Conservation (phyloP, 2,113 vertebrate genomes). For the Ailuropoda melanoleuca region DNA sequence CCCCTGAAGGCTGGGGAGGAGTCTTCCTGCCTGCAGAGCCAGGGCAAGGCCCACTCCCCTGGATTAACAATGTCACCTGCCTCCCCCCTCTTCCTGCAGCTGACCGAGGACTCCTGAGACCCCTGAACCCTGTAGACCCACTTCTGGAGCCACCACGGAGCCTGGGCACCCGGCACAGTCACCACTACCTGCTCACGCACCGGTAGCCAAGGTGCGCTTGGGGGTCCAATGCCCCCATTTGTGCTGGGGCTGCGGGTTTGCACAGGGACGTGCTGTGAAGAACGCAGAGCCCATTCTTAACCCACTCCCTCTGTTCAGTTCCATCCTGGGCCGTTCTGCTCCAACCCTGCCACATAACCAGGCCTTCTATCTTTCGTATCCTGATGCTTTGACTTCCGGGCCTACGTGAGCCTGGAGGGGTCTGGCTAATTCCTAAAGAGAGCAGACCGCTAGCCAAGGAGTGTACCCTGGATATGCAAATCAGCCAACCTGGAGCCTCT, state of each 20-base stretch:
- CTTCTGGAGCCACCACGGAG: not conserved
- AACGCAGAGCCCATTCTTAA: not conserved
- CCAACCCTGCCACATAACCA: not conserved
- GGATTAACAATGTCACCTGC: fast-evolving
- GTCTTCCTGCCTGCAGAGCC: not conserved
- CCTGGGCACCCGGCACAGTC: not conserved
- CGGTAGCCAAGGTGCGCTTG: fast-evolving
- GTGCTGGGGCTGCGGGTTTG: not conserved
- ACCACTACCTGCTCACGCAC: not conserved
- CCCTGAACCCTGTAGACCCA: not conserved
- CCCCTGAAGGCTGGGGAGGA: not conserved
- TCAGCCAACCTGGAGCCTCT: not conserved
- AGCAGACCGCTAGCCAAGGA: not conserved
- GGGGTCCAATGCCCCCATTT: not conserved
- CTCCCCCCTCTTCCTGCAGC: not conserved
- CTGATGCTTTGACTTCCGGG: not conserved
- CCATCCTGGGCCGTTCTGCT: not conserved
- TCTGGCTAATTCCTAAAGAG: not conserved
- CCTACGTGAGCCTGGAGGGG: not conserved
- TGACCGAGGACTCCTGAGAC: not conserved
- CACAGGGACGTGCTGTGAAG: not conserved
- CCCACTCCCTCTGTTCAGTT: not conserved
- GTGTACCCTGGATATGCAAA: not conserved
- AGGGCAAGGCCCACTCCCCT: not conserved
- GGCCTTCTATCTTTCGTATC: not conserved